Evolutionary conservation across 2,113 vertebrate genomes (phyloP).

Genomic region (Carettochelys insculpta): DNA sequence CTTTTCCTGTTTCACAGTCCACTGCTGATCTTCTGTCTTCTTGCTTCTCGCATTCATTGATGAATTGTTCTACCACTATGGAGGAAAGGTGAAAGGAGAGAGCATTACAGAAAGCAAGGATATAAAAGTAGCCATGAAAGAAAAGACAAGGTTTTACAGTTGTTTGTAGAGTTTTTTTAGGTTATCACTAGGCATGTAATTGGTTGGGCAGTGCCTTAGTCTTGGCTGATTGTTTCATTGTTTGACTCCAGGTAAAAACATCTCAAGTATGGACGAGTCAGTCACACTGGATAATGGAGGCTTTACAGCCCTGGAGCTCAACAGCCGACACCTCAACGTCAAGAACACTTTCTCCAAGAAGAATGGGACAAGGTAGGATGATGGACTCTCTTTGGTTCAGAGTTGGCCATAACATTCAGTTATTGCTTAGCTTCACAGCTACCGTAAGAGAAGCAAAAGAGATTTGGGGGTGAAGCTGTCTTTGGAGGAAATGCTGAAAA

Average conservation of each 20-base stretch:
- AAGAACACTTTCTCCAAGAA: slow-evolving; percentile 94
- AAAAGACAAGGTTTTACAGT: not conserved
- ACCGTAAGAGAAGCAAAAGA: not conserved
- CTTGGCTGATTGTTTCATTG: slow-evolving; percentile 9
- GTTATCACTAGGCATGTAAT: not conserved
- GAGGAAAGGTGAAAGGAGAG: not conserved
- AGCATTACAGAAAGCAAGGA: not conserved
- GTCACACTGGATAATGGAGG: slow-evolving; percentile 94
- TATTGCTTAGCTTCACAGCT: not conserved
- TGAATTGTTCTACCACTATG: not conserved
- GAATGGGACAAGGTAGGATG: slow-evolving; percentile 89
- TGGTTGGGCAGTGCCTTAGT: not conserved
- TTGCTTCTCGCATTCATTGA: not conserved
- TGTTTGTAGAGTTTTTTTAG: not conserved
- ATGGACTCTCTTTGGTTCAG: not conserved
- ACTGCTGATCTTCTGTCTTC: not conserved
- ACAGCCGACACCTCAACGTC: slow-evolving; percentile 89
- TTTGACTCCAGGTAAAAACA: slow-evolving; percentile 82
- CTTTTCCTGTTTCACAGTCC: not conserved
- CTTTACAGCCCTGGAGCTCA: slow-evolving; percentile 93
- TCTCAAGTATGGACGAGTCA: slow-evolving; percentile 86
- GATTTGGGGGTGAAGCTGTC: not conserved
- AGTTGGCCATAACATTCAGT: not conserved
- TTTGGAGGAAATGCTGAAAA: not conserved
- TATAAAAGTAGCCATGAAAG: not conserved